Evolutionary conservation across 2,113 vertebrate species (phyloP).

Genomic region (Hemicordylus capensis): DNA sequence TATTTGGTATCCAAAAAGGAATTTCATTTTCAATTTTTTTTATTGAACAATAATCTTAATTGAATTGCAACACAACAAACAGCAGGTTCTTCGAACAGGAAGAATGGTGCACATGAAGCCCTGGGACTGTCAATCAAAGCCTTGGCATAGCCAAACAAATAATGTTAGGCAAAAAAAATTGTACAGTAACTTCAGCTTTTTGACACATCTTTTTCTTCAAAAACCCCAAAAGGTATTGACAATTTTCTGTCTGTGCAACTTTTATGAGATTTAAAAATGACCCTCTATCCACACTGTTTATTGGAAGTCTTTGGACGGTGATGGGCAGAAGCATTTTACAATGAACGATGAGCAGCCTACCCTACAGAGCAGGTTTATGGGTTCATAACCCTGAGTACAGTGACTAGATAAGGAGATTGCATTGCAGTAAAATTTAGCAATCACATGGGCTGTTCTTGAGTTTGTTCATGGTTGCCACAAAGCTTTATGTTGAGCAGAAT

Average conservation of each 20-base stretch:
- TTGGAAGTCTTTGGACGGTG: not conserved
- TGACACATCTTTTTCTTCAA: not conserved
- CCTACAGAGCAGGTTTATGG: not conserved
- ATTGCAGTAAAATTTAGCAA: not conserved
- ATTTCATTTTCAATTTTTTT: not conserved
- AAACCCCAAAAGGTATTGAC: not conserved
- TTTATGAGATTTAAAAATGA: conserved; percentile 1
- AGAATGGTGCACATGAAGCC: not conserved
- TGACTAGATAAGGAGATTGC: not conserved
- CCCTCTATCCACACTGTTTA: not conserved
- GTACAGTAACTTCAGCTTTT: conserved; percentile 13
- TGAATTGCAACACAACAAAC: not conserved
- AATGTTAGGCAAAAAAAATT: not conserved
- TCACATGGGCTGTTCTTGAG: not conserved
- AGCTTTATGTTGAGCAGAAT: not conserved
- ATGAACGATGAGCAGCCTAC: not conserved
- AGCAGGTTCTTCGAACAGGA: not conserved
- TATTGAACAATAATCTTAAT: not conserved
- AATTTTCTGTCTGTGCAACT: not conserved
- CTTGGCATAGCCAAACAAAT: accelerated
- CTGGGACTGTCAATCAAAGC: not conserved
- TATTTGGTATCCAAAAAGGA: not conserved
- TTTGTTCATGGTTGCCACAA: conserved; percentile 1
- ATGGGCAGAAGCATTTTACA: not conserved
- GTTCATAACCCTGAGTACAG: not conserved